Evolutionary conservation across 2,113 vertebrate genomes (phyloP), one percentile per base, ranked within the genome.

Genomic region (Epinephelus cyanopodus): DNA sequence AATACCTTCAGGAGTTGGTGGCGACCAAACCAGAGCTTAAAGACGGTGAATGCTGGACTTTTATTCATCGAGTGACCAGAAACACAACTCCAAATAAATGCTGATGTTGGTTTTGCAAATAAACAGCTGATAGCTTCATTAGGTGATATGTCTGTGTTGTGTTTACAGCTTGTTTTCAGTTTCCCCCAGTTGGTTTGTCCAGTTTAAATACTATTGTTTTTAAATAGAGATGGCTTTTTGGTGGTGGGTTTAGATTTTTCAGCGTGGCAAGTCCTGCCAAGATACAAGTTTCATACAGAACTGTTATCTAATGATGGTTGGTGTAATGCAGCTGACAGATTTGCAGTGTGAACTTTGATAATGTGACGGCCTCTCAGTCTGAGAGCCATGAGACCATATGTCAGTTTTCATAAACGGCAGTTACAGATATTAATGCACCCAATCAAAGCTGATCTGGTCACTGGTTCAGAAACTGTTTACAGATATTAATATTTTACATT

Each of bases 321-420:
- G 39, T 60, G 53, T 67, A 23, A 58, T 5, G 21, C 45, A 25
- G 15, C 45, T 37, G 56, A 54, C 67, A 52, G 76, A 6, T 12
- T 13, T 27, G 45, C 47, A 67, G 25, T 5, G 64, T 37, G 65
- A 29, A 15, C 65, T 15, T 6, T 19, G 39, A 15, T 39, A 29
- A 54, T 29, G 65, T 27, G 64, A 68, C 7, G 63, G 50, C 37
- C 33, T 58, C 42, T 13, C 63, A 19, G 53, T 48, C 54, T 60
- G 64, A 52, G 50, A 19, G 65, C 76, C 13, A 9, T 68, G 64
- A 60, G 56, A 78, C n/a, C 14, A 50, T 18, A 21, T 47, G 74
- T 77, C 62, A 18, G 53, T 6, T 45, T 47, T 76, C 4, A 45
- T 56, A 4, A 54, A 45, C 19, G 21, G 15, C 23, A 53, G 47